phyloP scores from a whole-genome alignment of 2,113 vertebrate species.

The Triplophysa siluroides region DNA sequence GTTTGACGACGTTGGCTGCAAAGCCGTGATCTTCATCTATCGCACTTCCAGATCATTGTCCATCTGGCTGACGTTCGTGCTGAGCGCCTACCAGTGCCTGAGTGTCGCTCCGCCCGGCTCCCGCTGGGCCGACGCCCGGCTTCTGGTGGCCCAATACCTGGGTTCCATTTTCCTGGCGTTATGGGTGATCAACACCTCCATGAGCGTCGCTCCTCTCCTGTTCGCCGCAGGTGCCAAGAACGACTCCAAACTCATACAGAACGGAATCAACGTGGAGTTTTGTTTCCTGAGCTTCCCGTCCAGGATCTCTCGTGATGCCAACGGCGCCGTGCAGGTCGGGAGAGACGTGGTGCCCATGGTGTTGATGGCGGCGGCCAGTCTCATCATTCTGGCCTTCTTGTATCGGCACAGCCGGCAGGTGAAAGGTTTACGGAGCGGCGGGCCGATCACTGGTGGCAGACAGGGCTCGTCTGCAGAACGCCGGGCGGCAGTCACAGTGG shows the following conservation, averaged over 20 bases:
- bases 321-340: slow-evolving; percentile 66
- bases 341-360: slow-evolving; percentile 74
- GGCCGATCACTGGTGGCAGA: slow-evolving; percentile 26
- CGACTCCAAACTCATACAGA: slow-evolving; percentile 42
- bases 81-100: slow-evolving; percentile 75
- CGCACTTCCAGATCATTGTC: slow-evolving; percentile 71
- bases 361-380: slow-evolving; percentile 70
- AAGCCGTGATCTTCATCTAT: slow-evolving; percentile 71
- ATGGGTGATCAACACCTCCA: slow-evolving; percentile 69
- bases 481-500: slow-evolving; percentile 70
- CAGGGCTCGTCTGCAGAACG: slow-evolving; percentile 52
- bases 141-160: slow-evolving; percentile 57
- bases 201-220: slow-evolving; percentile 59
- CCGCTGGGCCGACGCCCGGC: slow-evolving; percentile 58
- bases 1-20: slow-evolving; percentile 69
- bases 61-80: slow-evolving; percentile 76
- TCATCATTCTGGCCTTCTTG: slow-evolving; percentile 72
- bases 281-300: slow-evolving; percentile 71
- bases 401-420: slow-evolving; percentile 69
- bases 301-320: slow-evolving; percentile 56
- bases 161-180: slow-evolving; percentile 63
- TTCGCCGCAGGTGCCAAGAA: slow-evolving; percentile 61
- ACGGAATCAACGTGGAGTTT: slow-evolving; percentile 69
- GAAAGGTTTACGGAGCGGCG: slow-evolving; percentile 58
- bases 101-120: slow-evolving; percentile 71